phyloP scores from a whole-genome alignment of 2,888 invertebrate species.

The Amphipyra berbera region DNA sequence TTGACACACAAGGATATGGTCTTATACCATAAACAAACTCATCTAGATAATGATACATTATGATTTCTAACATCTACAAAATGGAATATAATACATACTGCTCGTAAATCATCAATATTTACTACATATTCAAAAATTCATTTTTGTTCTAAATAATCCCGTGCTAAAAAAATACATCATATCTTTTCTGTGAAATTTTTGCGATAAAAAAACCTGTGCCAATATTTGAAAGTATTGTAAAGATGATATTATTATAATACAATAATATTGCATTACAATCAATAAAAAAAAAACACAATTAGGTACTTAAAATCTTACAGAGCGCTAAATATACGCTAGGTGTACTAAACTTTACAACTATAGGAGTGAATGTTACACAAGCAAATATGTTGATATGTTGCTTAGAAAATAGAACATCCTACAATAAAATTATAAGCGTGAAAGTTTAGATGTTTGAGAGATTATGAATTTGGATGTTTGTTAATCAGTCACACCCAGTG shows the following conservation, averaged over 20 bases:
- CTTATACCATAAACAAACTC: constrained; percentile 19
- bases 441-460: too few species aligned
- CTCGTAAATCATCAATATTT: constrained; percentile 9
- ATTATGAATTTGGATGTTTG: too few species aligned
- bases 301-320: constrained; percentile 48
- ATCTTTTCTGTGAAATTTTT: constrained; percentile 1
- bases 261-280: constrained; percentile 29
- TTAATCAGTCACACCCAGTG: too few species aligned
- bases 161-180: not conserved
- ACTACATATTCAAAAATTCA: not conserved
- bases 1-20: constrained; percentile 18
- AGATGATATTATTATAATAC: constrained; percentile 10
- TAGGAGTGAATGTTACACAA: constrained; percentile 5
- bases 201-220: not conserved
- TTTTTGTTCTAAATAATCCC: not conserved
- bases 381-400: not conserved
- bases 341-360: constrained; percentile 48
- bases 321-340: constrained; percentile 38
- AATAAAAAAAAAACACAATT: constrained; percentile 26
- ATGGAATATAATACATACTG: constrained; percentile 48
- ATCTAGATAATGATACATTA: constrained; percentile 23
- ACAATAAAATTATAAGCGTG: too few species aligned
- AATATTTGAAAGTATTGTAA: constrained; percentile 43
- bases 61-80: constrained; percentile 22
- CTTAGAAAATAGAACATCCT: not conserved